Base-by-base conservation (phyloP, 1,140 invertebrate species). In the Apis cerana region DNA sequence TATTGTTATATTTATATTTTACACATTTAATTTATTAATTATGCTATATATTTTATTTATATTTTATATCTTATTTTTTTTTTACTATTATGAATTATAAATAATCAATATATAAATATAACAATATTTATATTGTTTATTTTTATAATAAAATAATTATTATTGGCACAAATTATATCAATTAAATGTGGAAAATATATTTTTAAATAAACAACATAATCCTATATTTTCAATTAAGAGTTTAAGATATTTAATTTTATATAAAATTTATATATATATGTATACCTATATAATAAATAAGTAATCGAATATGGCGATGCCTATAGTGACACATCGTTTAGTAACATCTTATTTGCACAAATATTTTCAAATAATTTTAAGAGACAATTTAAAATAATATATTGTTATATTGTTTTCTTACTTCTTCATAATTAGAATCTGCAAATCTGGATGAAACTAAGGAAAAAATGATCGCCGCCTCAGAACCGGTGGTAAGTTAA, bases 371-470 rank as follows among this genome's bases (percentile, higher is more conserved):
- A 43, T 27, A 64, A 56, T 52, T 56, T 15, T 54, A 43, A n/a
- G 56, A 48, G 19, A 43, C 17, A n/a, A 7, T 70, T 1, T 82
- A 15, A 56, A 71, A 21, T 82, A 76, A 70, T n/a, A 64, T 64
- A 52, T 2, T 50, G 12, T 58, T n/a, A 27, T 65, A 33, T 59
- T 75, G 27, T 84, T 70, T 77, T 74, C 75, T 80, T 59, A 74
- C 21, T 58, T 65, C 77, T 83, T 76, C 70, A 83, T 80, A 85
- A 87, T 77, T 62, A 90, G 70, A 90, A 86, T 88, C 75, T 90
- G 92, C 94, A 96, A 96, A 97, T 96, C 96, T 97, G 96, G 96
- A 97, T 96, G 96, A 96, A 92, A 95, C 95, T 94, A 95, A 94
- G 94, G 95, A 96, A 93, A 95, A 91, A 92, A 97, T 97, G 97